Base-by-base conservation (phyloP, 2,888 invertebrate genomes). In the Melieria crassipennis region DNA sequence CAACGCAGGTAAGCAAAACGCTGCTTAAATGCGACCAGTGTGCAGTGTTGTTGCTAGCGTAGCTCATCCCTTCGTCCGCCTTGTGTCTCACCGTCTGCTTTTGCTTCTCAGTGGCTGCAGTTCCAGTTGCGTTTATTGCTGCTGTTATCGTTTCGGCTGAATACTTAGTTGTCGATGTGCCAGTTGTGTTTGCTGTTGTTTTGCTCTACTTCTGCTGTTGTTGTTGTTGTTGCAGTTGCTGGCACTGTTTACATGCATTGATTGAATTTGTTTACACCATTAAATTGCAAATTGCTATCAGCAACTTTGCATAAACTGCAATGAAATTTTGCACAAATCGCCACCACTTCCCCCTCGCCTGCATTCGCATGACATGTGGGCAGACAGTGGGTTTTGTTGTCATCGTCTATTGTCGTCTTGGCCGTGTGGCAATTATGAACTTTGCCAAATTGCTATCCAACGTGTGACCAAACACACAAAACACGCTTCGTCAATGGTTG, bases 241-340 rank as follows among this genome's bases (percentile, higher is more conserved):
- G 60, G 65, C 67, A 65, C 64, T 69, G 68, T 63, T 73, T 75
- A 79, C 81, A 81, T 77, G 80, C 82, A 83, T 81, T 82, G 83
- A 83, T 84, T 83, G 84, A 84, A 84, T 84, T 83, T 83, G 84
- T 83, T 83, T 83, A 84, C 84, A 82, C 81, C 84, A 83, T 83
- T 84, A 84, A 83, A 83, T 84, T 84, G 83, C 84, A 83, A 83
- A 84, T 83, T 83, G 84, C 83, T 84, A 83, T 83, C 84, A 83
- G 81, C 81, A 81, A 83, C 79, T 83, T 83, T 83, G 84, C 84
- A 84, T 84, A 84, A 82, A 80, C 78, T 82, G 77, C 77, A 80
- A 72, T 75, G 55, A 64, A 70, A 63, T 58, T 47, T 58, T n/a
- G 50, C 52, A 10, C 52, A 50, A 50, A n/a, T 10, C 52, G 52